Conservation (phyloP, 2,113 vertebrate genomes). For the Hemichromis elongatus region DNA sequence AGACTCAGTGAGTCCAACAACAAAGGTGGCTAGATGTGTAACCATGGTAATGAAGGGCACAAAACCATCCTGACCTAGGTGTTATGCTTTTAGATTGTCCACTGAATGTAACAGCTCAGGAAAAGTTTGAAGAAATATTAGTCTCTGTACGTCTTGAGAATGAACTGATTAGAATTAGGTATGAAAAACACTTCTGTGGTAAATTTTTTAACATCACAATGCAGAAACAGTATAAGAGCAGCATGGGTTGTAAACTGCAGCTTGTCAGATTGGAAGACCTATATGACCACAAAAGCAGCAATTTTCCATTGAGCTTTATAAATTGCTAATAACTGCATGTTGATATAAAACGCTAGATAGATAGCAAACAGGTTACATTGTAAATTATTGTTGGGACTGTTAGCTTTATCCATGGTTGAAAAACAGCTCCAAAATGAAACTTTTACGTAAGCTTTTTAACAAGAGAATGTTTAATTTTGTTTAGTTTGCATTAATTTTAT, state of each 20-base stretch:
- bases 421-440: neutral
- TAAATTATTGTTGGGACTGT: neutral
- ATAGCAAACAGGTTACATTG: neutral
- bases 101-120: neutral
- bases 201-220: neutral
- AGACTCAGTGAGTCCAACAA: neutral
- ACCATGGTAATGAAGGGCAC: neutral
- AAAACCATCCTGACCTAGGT: neutral
- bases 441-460: rapidly evolving
- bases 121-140: neutral
- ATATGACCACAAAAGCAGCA: neutral
- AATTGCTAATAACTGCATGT: neutral
- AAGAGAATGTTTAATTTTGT: rapidly evolving
- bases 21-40: neutral
- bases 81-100: neutral
- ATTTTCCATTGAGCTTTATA: neutral
- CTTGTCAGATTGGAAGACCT: neutral
- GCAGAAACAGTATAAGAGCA: neutral
- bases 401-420: neutral
- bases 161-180: neutral
- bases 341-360: neutral
- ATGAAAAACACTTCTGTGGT: neutral
- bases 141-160: neutral
- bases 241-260: neutral
- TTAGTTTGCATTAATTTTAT: neutral